Evolutionary conservation across 2,113 vertebrate species (phyloP).

Genomic region (Amia ocellicauda): DNA sequence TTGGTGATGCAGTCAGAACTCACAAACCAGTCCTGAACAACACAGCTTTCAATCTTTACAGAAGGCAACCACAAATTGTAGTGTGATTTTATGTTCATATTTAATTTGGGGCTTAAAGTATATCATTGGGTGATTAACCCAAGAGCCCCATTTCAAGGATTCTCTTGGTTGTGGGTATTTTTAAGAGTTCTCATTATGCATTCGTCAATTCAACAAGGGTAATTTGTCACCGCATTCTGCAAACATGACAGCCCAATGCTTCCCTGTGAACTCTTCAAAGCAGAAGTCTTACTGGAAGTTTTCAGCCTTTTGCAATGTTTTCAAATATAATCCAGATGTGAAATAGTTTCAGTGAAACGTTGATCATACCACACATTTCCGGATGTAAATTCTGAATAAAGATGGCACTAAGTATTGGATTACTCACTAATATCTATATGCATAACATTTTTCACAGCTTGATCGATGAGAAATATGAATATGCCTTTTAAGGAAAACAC

Average conservation of each 20-base stretch:
- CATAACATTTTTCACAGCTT: too few relatives aligned
- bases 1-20: not conserved
- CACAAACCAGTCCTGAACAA: too few relatives aligned
- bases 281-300: constrained; percentile 17
- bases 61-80: not conserved
- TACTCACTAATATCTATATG: too few relatives aligned
- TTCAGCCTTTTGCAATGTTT: constrained; percentile 27
- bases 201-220: constrained; percentile 32
- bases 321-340: constrained; percentile 61
- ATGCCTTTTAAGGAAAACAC: too few relatives aligned
- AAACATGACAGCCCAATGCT: constrained; percentile 41
- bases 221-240: constrained; percentile 50
- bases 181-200: constrained; percentile 35
- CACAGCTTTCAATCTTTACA: not conserved
- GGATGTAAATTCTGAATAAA: too few relatives aligned
- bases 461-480: too few relatives aligned
- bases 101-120: not conserved
- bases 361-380: too few relatives aligned
- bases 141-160: constrained; percentile 6
- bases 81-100: not conserved
- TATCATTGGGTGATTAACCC: not conserved
- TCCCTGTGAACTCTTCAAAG: constrained; percentile 13
- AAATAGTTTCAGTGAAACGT: too few relatives aligned
- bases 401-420: too few relatives aligned
- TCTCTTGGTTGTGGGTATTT: constrained; percentile 28